These are phyloP conservation scores for Nyctereutes procyonoides DNA, from an alignment of 2,113 vertebrate genomes.

Conservation along the genomic window DNA sequence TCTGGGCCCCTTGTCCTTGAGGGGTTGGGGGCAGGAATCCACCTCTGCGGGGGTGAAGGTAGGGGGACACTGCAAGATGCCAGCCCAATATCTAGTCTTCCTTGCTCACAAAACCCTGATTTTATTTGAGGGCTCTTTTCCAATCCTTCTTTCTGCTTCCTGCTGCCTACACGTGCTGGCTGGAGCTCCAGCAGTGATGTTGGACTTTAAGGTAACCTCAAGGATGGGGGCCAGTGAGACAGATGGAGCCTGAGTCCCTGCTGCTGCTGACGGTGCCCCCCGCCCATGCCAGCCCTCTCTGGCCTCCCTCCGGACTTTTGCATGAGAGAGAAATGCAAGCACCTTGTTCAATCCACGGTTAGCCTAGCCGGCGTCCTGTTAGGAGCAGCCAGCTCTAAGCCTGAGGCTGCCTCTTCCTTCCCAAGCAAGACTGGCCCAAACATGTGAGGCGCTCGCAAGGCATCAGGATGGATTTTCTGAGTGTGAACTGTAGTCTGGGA, in stretches of 20 bases:
- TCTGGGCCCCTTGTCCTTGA: not conserved
- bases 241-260: not conserved
- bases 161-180: not conserved
- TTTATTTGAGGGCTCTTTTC: not conserved
- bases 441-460: not conserved
- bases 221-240: not conserved
- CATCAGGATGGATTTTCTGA: not conserved
- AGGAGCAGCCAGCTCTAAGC: not conserved
- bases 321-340: not conserved
- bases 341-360: too few species aligned
- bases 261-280: not conserved
- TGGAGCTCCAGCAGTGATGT: slow-evolving; percentile 16
- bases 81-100: not conserved
- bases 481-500: not conserved
- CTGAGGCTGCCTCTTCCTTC: not conserved
- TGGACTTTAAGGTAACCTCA: not conserved
- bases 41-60: not conserved
- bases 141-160: not conserved
- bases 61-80: not conserved
- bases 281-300: not conserved
- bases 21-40: not conserved
- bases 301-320: not conserved
- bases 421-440: not conserved
- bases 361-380: not conserved
- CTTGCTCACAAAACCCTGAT: not conserved